Evolutionary conservation across 2,888 invertebrate species (phyloP).

Genomic region (Himalopsyche anomala): DNA sequence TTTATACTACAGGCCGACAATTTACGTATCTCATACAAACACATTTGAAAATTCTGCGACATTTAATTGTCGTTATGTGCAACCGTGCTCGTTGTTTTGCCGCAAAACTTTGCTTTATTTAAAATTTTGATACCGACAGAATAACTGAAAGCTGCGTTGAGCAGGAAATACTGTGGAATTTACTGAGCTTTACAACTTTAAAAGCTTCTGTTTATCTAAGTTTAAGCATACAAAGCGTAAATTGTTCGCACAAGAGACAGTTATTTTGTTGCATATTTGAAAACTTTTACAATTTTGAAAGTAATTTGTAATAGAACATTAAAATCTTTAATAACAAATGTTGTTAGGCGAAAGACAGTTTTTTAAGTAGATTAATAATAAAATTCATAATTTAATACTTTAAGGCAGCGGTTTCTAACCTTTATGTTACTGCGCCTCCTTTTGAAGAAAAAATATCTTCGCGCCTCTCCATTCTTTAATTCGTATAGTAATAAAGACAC

Average conservation of each 20-base stretch:
- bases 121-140: slow-evolving; percentile 22
- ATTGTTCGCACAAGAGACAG: background rate
- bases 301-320: background rate
- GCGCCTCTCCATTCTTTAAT: no score
- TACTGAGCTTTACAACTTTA: background rate
- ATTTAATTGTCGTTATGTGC: slow-evolving; percentile 29
- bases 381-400: no score
- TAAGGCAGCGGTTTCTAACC: no score
- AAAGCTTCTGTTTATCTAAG: slow-evolving; percentile 26
- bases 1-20: no score
- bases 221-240: background rate
- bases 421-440: no score
- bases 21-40: background rate
- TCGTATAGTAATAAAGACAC: no score
- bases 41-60: background rate
- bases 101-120: slow-evolving; percentile 14
- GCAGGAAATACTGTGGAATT: background rate
- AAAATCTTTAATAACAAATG: background rate
- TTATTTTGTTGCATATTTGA: slow-evolving; percentile 31
- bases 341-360: background rate
- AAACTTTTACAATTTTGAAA: background rate
- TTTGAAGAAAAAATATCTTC: no score
- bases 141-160: slow-evolving; percentile 8
- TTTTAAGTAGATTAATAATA: background rate
- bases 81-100: background rate